A percentile compares a stretch with the other conserved stretches of the same genome.
Evolutionary conservation across 1,140 invertebrate species (phyloP).

Genomic region (Eupristina koningsbergeri): DNA sequence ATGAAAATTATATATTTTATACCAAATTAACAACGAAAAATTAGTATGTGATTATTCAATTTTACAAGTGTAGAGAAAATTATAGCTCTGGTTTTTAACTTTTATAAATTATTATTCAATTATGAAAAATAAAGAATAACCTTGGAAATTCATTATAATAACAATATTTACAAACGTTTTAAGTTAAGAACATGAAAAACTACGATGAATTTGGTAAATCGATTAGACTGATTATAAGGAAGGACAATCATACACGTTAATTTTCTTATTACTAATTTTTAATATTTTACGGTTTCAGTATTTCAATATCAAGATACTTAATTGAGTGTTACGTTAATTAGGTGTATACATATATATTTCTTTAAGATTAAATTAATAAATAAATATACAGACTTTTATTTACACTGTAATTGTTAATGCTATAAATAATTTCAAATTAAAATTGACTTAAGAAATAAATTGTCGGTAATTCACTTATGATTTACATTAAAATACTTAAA

Average conservation of each 20-base stretch:
- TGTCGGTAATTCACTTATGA: no score
- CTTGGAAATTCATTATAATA: background rate
- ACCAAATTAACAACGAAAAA: background rate
- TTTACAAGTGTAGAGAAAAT: background rate
- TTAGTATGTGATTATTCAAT: background rate
- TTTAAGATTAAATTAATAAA: background rate
- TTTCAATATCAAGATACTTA: background rate
- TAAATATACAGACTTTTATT: no score
- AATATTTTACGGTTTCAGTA: conserved; percentile 27
- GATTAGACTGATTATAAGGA: background rate
- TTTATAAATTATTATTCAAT: background rate
- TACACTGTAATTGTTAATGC: background rate
- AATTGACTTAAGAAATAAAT: background rate
- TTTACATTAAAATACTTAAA: no score
- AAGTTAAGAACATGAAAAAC: background rate
- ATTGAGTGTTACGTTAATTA: no score
- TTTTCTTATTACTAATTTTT: background rate
- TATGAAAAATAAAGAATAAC: background rate
- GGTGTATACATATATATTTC: background rate
- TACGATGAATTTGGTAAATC: conserved; percentile 2
- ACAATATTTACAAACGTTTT: background rate
- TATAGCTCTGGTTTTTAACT: background rate
- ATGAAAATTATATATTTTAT: background rate
- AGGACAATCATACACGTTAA: background rate
- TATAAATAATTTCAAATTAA: background rate